Percentiles rank a stretch among this genome's conserved stretches.
These are phyloP conservation scores for Drosophila greeni DNA, from an alignment of 2,888 invertebrate genomes.

Conservation along the genomic window DNA sequence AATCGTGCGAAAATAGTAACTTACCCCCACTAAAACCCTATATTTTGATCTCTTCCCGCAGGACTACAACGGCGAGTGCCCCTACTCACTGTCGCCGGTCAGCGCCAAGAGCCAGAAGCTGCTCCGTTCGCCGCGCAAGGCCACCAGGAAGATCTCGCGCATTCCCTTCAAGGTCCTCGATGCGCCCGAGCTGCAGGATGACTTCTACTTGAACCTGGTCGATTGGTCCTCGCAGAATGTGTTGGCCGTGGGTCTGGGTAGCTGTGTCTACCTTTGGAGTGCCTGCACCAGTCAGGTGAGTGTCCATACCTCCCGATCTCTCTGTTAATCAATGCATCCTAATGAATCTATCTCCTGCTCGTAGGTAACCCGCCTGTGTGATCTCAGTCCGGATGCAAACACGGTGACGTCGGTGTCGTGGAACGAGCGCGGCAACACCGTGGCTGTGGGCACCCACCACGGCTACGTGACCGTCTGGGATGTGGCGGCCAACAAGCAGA, in stretches of 20 bases:
- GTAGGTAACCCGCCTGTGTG: slow-evolving; percentile 94
- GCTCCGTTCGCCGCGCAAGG: slow-evolving; percentile 95
- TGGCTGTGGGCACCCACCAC: slow-evolving; percentile 98
- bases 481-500: slow-evolving; percentile 94
- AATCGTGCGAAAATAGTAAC: background rate
- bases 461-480: slow-evolving; percentile 99
- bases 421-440: slow-evolving; percentile 97
- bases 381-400: slow-evolving; percentile 94
- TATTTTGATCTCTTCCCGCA: slow-evolving; percentile 79
- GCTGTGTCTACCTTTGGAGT: slow-evolving; percentile 99
- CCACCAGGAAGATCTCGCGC: slow-evolving; percentile 98
- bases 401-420: slow-evolving; percentile 99
- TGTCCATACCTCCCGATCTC: background rate
- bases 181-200: slow-evolving; percentile 85
- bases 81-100: slow-evolving; percentile 96
- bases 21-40: background rate
- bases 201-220: slow-evolving; percentile 98
- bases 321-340: background rate
- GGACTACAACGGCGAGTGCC: slow-evolving; percentile 89
- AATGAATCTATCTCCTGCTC: background rate
- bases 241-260: slow-evolving; percentile 97
- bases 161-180: slow-evolving; percentile 93
- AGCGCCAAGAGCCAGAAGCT: slow-evolving; percentile 97
- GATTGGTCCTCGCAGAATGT: slow-evolving; percentile 99
- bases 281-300: slow-evolving; percentile 96